Base-by-base conservation (phyloP, 1,140 invertebrate species). In the Gryon sp. region DNA sequence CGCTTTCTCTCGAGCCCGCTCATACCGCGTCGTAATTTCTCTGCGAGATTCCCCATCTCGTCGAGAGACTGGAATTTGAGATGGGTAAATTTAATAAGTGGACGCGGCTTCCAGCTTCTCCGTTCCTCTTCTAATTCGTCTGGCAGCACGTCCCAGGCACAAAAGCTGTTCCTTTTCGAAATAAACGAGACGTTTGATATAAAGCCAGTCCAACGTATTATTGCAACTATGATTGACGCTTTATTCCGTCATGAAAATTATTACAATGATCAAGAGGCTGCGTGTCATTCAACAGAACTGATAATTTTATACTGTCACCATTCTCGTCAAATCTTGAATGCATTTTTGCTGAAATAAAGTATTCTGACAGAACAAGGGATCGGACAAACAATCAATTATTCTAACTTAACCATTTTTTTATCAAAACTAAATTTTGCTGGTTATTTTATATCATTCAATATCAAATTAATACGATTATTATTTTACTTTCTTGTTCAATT, bases 71-170 rank as follows among this genome's bases (percentile, higher is more conserved):
- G 79, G 80, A 86, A 86, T 85, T 86, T 83, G 80, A 83, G 81
- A 81, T 80, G 66, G 75, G 80, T 84, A 85, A 87, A 87, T 87
- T 87, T 87, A 87, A 87, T 87, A 87, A 87, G 83, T 84, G 81
- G 80, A 81, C 82, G 74, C 74, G 75, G 76, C 82, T 75, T 68
- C 41, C 12, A 15, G 12, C 55, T 43, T 40, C 46, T 8, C 14
- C 18, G 41, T 34, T 70, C 52, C 65, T 70, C 52, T 65, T 70
- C 52, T 76, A 70, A 76, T 76, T 76, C 65, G 74, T 70, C 60
- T 45, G 65, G 28, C 52, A 38, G 52, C 59, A 76, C 66, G 74
- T 66, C 60, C 48, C 30, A 43, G n/a, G 40, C 28, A 63, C 73
- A 63, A 69, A n/a, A 57, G 65, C 36, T 19, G 53, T 36, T 41